Conservation (phyloP, 2,113 vertebrate genomes). For the Sula dactylatra region DNA sequence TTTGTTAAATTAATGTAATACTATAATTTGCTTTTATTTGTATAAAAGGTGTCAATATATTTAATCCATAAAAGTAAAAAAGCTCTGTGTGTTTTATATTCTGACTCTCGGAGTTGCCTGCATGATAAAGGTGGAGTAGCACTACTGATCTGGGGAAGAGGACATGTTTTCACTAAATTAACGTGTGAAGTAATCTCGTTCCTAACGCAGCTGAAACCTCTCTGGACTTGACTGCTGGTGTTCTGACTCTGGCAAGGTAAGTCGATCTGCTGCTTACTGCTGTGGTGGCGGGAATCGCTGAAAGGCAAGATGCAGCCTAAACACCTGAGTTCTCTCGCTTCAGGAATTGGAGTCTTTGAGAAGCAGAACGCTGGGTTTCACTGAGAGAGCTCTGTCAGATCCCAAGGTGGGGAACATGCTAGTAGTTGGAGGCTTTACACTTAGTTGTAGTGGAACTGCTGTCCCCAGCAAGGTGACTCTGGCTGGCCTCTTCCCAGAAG, state of each 20-base stretch:
- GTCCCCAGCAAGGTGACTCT: background rate
- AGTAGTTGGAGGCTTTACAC: background rate
- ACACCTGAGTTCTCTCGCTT: accelerated
- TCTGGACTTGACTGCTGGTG: background rate
- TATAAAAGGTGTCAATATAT: constrained; percentile 65
- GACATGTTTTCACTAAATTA: background rate
- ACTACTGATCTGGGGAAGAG: background rate
- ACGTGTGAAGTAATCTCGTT: background rate
- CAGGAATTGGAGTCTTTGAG: background rate
- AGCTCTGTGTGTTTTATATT: background rate
- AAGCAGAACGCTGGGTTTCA: accelerated
- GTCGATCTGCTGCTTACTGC: background rate
- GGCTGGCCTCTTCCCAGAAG: background rate
- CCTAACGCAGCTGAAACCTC: background rate
- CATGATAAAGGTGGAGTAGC: background rate
- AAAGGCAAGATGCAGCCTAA: background rate
- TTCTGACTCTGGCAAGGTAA: background rate
- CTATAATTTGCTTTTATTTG: constrained; percentile 68
- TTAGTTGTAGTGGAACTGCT: background rate
- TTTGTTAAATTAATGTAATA: constrained; percentile 68
- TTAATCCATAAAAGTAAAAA: constrained; percentile 32
- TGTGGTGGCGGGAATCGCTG: background rate
- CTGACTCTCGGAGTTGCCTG: background rate
- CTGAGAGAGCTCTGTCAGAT: no score
- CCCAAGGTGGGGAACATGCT: accelerated